Evolutionary conservation across 2,113 vertebrate genomes (phyloP).

Genomic region (Heterotilapia buettikoferi): DNA sequence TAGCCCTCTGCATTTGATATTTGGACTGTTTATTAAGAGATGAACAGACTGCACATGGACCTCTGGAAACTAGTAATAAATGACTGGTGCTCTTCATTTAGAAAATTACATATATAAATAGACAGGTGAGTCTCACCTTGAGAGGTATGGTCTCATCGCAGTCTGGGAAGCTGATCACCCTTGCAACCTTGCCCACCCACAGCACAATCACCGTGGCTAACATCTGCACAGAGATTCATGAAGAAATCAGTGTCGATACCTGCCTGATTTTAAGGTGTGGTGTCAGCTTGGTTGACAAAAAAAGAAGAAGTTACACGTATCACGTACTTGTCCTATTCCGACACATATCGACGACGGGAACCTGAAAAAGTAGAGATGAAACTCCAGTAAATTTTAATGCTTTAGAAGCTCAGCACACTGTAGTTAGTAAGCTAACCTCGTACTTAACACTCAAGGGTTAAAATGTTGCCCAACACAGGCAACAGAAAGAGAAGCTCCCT

Average conservation of each 20-base stretch:
- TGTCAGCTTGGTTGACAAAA: background rate
- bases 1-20: background rate
- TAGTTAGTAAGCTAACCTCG: background rate
- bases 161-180: conserved; percentile 89
- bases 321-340: conserved; percentile 92
- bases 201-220: conserved; percentile 88
- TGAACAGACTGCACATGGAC: background rate
- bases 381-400: background rate
- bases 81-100: background rate
- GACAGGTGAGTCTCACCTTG: conserved; percentile 71
- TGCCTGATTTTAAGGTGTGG: background rate
- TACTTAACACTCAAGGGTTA: background rate
- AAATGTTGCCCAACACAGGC: background rate
- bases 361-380: conserved; percentile 60
- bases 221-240: conserved; percentile 75
- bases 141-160: conserved; percentile 82
- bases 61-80: background rate
- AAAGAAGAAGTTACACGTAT: background rate
- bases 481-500: background rate
- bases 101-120: background rate
- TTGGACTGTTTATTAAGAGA: background rate
- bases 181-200: conserved; percentile 85
- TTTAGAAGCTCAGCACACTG: background rate
- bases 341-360: conserved; percentile 94
- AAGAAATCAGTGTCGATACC: background rate